phyloP scores from a whole-genome alignment of 1,140 invertebrate genomes.

The Drosophila tsacasi region DNA sequence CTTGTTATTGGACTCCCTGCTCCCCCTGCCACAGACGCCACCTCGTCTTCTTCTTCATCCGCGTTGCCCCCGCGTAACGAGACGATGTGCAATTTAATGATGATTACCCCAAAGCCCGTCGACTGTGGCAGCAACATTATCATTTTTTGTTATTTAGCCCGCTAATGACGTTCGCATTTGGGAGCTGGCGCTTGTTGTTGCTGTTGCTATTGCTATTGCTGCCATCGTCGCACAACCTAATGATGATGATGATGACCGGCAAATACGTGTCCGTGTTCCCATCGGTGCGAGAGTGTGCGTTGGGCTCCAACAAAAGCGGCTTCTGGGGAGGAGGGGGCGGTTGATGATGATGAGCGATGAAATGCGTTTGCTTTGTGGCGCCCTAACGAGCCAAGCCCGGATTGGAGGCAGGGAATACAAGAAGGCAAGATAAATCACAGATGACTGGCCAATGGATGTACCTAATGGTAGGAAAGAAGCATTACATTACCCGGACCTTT shows the following conservation, averaged over 20 bases:
- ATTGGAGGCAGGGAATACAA: neutral
- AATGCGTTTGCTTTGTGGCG: conserved; percentile 75
- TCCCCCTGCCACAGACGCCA: neutral
- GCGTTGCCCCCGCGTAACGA: conserved; percentile 12
- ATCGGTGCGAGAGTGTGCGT: conserved; percentile 19
- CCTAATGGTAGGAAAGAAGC: conserved; percentile 2
- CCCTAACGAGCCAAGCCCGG: conserved; percentile 66
- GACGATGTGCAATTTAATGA: conserved; percentile 76
- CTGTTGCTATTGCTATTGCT: conserved; percentile 21
- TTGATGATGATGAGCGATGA: conserved; percentile 71
- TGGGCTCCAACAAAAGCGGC: conserved; percentile 66
- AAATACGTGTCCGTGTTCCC: conserved; percentile 35
- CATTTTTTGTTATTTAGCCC: conserved; percentile 83
- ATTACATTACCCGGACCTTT: neutral
- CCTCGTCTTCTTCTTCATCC: conserved; percentile 6
- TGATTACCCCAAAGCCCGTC: conserved; percentile 74
- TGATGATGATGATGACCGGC: conserved; percentile 84
- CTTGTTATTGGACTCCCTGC: conserved; percentile 30
- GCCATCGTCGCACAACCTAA: conserved; percentile 62
- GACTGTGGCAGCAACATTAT: conserved; percentile 73
- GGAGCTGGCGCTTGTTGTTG: conserved; percentile 34
- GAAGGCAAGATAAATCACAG: conserved; percentile 47
- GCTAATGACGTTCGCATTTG: conserved; percentile 83
- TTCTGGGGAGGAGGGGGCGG: conserved; percentile 21
- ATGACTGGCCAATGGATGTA: conserved; percentile 15